Evolutionary conservation across 2,888 invertebrate genomes (phyloP), one percentile per base, ranked within the genome.

Genomic region (Smittia aterrima): DNA sequence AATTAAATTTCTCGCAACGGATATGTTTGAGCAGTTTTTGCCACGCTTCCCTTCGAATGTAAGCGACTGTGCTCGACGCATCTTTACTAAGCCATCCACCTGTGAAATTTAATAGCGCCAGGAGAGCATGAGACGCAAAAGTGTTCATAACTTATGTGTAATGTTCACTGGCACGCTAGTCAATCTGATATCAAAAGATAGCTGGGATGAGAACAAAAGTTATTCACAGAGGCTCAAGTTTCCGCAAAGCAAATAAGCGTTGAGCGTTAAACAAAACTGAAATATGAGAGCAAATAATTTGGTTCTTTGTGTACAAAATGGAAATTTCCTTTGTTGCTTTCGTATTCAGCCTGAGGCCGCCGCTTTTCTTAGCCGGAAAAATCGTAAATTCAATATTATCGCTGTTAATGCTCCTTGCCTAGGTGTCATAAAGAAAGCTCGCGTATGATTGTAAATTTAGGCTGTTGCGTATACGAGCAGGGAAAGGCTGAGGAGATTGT

Each of bases 351-450:
- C 47, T 47, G 16, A 47, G 47, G 47, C 47, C n/a, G 47, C 47
- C n/a, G 16, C 16, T 47, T 47, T 47, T n/a, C 47, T 6, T 9
- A 9, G 32, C 32, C 32, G 32, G 32, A 32, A 47, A 47, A 58
- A 58, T 20, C 58, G 58, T 58, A 58, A 58, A 58, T 20, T 58
- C 58, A 58, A 58, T 58, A 58, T 58, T 58, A 58, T 58, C 58
- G 58, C 58, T 58, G 18, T n/a, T 22, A 58, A 58, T 58, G 58
- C 18, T 58, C 4, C 20, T 32, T 32, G 53, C 58, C 20, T 20
- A 1, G 16, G 47, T 11, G 16, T 47, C 47, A 9, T 32, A 32
- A 32, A 32, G 32, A 32, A 32, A 9, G 32, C 47, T n/a, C 16
- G 47, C 16, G 47, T 47, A 47, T 47, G 47, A n/a, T 11, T 47